Base-by-base conservation (phyloP, 1,140 invertebrate genomes). In the Armadillidium nasatum region DNA sequence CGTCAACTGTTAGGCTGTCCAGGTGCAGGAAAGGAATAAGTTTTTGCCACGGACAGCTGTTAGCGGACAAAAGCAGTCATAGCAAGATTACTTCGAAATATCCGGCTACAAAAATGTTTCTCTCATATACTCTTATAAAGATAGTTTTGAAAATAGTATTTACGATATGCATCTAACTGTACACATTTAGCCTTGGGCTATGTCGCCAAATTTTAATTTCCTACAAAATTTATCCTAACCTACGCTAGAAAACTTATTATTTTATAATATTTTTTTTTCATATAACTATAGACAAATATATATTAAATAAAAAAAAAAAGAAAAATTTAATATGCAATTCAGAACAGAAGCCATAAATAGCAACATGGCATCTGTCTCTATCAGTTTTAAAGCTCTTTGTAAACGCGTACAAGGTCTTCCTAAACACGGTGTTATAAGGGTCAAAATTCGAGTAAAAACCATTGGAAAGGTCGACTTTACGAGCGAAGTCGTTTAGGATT, bases 31-130 rank as follows among this genome's bases (percentile, higher is more conserved):
- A 60, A 60, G 50, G 50, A 60, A 60, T 60, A 60, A 13, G 50
- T 60, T 60, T 60, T 60, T 60, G 50, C 50, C 50, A 60, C 50
- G 50, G 50, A 60, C 50, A 60, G 50, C 50, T 60, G 50, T 60
- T 60, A 19, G 50, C 50, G 50, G 50, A 60, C 50, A 60, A 60
- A 15, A 19, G 50, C 50, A 19, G 50, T 19, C 50, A 19, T 60
- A 19, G 50, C 50, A 60, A 60, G 50, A 60, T 60, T 60, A 60
- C 50, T 60, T 19, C 50, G 11, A 60, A 60, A 60, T 13, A 60
- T 60, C 50, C 50, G 50, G 50, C 1, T 60, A 19, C 50, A 19
- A 60, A 60, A 60, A 7, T 19, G 50, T 7, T 60, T 60, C 50
- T 15, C 50, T 15, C 50, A 60, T 7, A 60, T 60, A 60, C 11